Base-by-base conservation (phyloP, 1,140 invertebrate species). In the Eueides isabella region DNA sequence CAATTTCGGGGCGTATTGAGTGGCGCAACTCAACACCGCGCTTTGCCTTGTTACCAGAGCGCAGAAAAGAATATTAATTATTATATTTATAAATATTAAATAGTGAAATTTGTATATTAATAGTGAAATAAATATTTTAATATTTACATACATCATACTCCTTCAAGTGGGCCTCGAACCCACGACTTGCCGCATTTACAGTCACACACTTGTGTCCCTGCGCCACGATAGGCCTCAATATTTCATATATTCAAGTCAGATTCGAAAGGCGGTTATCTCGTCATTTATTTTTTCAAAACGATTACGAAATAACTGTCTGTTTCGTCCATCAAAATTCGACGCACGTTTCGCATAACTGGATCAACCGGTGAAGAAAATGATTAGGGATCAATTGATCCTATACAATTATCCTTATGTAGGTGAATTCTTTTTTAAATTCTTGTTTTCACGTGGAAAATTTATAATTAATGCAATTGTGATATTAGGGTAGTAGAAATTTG, bases 261-360 rank as follows among this genome's bases (percentile, higher is more conserved):
- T 62, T 14, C 5, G 7, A 5, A 0, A 62, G 61, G 30, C 7
- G 29, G 9, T 62, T 62, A 62, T 30, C 26, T 30, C 29, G 14
- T 16, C 61, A 62, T 62, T 30, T 62, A 62, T 30, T 63, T 71
- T 48, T 48, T 6, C 62, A 14, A 48, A 64, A 7, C 62, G 61
- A 65, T 65, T 71, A 23, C 26, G n/a, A n/a, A n/a, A 63, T 28
- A 61, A 31, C 29, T 28, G 23, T 71, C 65, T 65, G 28, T 12
- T 38, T 14, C 35, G 62, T 38, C 61, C 41, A 38, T 71, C 29
- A 19, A 44, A 41, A 71, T 65, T 65, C 70, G 30, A 12, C 9
- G 62, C 70, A 41, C 33, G 70, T 65, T 33, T 65, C 70, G 38
- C 30, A 65, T 71, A 65, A 71, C 61, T 71, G 62, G 70, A 71